Percentiles rank a stretch among this genome's conserved stretches.
phyloP scores from a whole-genome alignment of 2,888 invertebrate genomes.

The Agonopterix subpropinquella region DNA sequence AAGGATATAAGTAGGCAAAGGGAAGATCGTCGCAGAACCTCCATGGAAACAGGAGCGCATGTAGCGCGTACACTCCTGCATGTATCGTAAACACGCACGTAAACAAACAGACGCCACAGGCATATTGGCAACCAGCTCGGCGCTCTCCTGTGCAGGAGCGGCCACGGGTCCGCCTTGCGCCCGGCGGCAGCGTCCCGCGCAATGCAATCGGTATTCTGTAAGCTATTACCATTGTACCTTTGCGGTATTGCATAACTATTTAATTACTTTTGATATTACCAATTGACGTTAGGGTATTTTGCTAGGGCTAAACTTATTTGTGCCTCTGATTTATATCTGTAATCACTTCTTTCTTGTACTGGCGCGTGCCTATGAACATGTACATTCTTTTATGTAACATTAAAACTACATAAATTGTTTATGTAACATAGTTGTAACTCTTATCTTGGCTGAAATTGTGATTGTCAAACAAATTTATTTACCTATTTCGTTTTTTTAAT shows the following conservation, averaged over 20 bases:
- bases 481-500: background rate
- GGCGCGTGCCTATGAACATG: no score
- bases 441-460: background rate
- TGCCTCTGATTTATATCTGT: no score
- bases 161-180: no score
- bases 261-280: no score
- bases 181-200: background rate
- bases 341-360: no score
- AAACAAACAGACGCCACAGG: background rate
- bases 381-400: no score
- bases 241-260: no score
- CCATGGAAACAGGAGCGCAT: constrained; percentile 5
- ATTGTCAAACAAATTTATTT: background rate
- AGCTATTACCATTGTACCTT: background rate
- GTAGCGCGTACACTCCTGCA: constrained; percentile 5
- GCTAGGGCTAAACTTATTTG: no score
- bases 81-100: background rate
- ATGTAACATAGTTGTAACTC: background rate
- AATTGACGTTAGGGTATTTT: no score
- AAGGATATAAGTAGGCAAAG: constrained; percentile 27
- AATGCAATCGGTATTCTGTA: background rate
- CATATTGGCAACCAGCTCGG: background rate
- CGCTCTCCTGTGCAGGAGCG: no score
- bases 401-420: background rate
- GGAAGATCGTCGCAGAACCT: constrained; percentile 18